Conservation (phyloP, 2,888 invertebrate genomes). For the Nemurella pictetii region DNA sequence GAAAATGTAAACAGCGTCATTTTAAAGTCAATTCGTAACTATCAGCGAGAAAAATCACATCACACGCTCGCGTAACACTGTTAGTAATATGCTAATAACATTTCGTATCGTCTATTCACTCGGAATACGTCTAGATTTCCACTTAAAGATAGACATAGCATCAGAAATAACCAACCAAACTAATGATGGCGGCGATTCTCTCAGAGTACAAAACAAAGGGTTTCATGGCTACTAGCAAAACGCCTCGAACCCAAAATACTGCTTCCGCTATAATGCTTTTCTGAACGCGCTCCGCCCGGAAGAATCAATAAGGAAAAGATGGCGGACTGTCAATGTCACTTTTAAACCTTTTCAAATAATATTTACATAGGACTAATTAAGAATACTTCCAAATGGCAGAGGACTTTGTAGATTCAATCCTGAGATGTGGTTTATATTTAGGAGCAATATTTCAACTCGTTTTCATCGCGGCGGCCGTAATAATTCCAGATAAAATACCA, state of each 20-base stretch:
- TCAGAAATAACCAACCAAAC: constrained; percentile 78
- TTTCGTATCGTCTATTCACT: constrained; percentile 53
- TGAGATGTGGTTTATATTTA: constrained; percentile 79
- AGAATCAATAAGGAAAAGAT: background rate
- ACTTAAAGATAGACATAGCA: constrained; percentile 49
- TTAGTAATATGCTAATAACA: constrained; percentile 47
- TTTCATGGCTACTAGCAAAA: constrained; percentile 46
- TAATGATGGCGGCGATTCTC: constrained; percentile 85
- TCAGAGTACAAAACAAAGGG: constrained; percentile 70
- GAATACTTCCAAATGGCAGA: constrained; percentile 52
- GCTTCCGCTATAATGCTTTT: constrained; percentile 23
- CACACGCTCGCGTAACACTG: background rate
- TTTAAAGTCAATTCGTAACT: constrained; percentile 52
- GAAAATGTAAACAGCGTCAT: constrained; percentile 79
- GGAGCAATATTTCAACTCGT: constrained; percentile 87
- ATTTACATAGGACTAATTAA: background rate
- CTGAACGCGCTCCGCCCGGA: background rate
- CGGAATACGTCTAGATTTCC: constrained; percentile 50
- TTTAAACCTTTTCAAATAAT: background rate
- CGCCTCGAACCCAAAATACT: constrained; percentile 49
- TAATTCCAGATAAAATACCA: constrained; percentile 68
- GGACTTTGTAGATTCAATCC: constrained; percentile 71
- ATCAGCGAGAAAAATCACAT: constrained; percentile 51
- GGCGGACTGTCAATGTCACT: background rate
- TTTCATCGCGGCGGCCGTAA: constrained; percentile 80